These are phyloP conservation scores for Drosophila lowei DNA, from an alignment of 1,140 invertebrate genomes.

Conservation along the genomic window DNA sequence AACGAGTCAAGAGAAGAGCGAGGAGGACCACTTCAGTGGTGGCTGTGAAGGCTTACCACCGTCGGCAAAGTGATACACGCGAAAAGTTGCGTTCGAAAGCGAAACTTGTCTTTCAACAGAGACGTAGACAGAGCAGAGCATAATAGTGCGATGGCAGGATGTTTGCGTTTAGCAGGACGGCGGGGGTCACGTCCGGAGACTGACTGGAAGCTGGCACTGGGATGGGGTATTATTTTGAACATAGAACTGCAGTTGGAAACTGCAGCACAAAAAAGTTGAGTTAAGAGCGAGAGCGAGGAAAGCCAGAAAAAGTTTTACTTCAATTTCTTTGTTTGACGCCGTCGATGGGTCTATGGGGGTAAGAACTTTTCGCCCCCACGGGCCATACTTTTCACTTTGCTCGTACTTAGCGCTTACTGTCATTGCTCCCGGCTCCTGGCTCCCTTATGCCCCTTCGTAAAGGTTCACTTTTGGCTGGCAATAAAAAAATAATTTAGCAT, in stretches of 20 bases:
- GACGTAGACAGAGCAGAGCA: no score
- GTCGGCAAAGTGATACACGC: no score
- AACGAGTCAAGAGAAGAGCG: no score
- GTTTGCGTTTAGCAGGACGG: slow-evolving; percentile 12
- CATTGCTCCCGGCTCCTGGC: slow-evolving; percentile 24
- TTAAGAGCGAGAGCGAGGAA: slow-evolving; percentile 21
- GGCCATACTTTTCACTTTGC: slow-evolving; percentile 78
- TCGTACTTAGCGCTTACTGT: slow-evolving; percentile 74
- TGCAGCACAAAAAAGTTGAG: slow-evolving; percentile 68
- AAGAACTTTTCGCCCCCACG: slow-evolving; percentile 59
- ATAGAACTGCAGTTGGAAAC: slow-evolving; percentile 68
- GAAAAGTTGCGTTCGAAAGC: no score
- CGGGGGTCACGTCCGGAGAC: neutral
- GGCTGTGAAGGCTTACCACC: no score
- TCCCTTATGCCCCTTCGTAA: no score
- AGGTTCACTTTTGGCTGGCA: slow-evolving; percentile 34
- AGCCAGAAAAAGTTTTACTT: slow-evolving; percentile 67
- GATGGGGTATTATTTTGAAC: slow-evolving; percentile 4
- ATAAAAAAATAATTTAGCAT: slow-evolving; percentile 75
- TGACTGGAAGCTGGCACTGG: neutral
- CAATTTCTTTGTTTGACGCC: slow-evolving; percentile 72
- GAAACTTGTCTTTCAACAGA: no score
- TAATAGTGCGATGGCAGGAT: neutral
- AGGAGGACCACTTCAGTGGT: no score
- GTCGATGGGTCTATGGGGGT: slow-evolving; percentile 21